phyloP scores from a whole-genome alignment of 2,888 invertebrate species.

The Euproctis similis region DNA sequence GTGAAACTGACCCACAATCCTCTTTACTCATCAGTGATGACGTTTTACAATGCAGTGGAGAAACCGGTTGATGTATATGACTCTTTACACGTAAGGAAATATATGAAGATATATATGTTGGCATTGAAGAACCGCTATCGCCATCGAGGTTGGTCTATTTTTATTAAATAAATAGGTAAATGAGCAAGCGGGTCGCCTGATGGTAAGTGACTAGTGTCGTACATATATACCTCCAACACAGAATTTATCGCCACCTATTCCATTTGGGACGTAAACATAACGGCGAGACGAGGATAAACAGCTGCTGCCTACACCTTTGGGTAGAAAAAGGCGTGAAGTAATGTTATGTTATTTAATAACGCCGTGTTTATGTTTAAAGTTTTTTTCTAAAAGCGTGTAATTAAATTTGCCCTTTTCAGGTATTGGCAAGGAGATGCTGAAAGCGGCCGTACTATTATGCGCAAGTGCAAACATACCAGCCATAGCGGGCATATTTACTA shows the following conservation, averaged over 20 bases:
- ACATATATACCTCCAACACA: too few relatives aligned
- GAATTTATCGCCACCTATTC: too few relatives aligned
- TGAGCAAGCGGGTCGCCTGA: too few relatives aligned
- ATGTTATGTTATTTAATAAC: too few relatives aligned
- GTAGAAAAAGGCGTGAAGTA: too few relatives aligned
- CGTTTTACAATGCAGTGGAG: slow-evolving; percentile 55
- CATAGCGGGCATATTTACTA: slow-evolving; percentile 52
- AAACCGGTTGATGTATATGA: slow-evolving; percentile 49
- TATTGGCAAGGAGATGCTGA: slow-evolving; percentile 53
- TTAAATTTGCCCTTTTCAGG: slow-evolving; percentile 45
- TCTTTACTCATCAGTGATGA: slow-evolving; percentile 49
- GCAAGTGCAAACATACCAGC: slow-evolving; percentile 53
- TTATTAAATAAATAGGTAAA: too few relatives aligned
- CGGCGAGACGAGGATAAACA: too few relatives aligned
- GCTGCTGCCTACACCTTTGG: too few relatives aligned
- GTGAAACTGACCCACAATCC: slow-evolving; percentile 60
- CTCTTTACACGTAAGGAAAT: slow-evolving; percentile 40
- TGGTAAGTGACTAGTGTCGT: too few relatives aligned
- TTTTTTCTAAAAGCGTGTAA: too few relatives aligned
- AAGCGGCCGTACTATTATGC: slow-evolving; percentile 46
- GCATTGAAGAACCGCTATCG: slow-evolving; percentile 55
- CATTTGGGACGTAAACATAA: too few relatives aligned
- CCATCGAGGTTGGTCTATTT: slow-evolving; percentile 47
- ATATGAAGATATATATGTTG: slow-evolving; percentile 62
- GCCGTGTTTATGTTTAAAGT: too few relatives aligned